Evolutionary conservation across 1,140 invertebrate species (phyloP), one percentile per base, ranked within the genome.

Genomic region (Camponotus vicinus): DNA sequence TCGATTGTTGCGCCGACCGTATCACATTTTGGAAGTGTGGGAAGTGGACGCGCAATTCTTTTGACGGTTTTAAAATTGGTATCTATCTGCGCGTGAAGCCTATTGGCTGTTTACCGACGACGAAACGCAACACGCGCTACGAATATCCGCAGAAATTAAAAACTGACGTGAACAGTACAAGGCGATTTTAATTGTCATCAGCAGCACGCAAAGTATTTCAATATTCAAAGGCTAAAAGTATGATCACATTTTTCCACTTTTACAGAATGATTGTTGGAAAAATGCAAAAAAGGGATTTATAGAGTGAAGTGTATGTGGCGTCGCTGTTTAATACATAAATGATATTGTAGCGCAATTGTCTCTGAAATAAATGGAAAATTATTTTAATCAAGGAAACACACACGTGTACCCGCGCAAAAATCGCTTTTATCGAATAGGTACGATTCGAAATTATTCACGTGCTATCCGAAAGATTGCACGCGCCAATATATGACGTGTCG

Each of bases 181-280:
- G 67, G 67, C 79, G 67, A 73, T 82, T 82, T 82, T 82, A 71
- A 82, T 82, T 82, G 79, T 82, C 67, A 82, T 82, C 52, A 71
- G 27, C 78, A 82, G 67, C 45, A 52, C 45, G 77, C 67, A 63
- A 71, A n/a, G 34, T 37, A 82, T 82, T 82, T 82, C 52, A 27
- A 52, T 79, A 79, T 69, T n/a, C 77, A 59, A 59, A 45, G 34
- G 67, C 73, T 73, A 82, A 82, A 82, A 73, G 67, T 73, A 55
- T 61, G 52, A 73, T 59, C 52, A 13, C 67, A 82, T 59, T 37
- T 82, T 59, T 66, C 32, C 21, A 27, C 55, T 67, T 45, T 45
- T 45, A 32, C 13, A 27, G 13, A 55, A 37, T 71, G 67, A 86
- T 84, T 83, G 75, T 83, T 64, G 71, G 63, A 15, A 79, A 79